Conservation (phyloP, 2,888 invertebrate species). For the Drosophila rellima region DNA sequence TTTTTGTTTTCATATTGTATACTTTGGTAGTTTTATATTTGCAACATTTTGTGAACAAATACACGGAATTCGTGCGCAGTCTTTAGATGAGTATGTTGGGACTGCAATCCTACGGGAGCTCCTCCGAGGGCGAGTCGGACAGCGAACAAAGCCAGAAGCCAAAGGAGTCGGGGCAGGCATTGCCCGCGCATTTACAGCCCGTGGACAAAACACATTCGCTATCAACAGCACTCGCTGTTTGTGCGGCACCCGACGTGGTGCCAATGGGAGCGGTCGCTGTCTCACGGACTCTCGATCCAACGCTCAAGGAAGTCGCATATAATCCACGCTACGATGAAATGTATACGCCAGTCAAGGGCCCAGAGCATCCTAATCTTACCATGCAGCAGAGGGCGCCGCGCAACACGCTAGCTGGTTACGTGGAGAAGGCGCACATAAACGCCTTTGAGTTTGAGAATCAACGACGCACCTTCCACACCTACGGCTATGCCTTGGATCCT, state of each 20-base stretch:
- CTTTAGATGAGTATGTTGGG: constrained; percentile 88
- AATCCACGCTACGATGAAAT: constrained; percentile 98
- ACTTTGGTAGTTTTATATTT: constrained; percentile 65
- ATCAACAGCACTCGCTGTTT: constrained; percentile 89
- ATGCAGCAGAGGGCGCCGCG: constrained; percentile 94
- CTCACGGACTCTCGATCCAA: constrained; percentile 91
- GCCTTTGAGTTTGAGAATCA: constrained; percentile 99
- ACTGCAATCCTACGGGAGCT: constrained; percentile 91
- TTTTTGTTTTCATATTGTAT: constrained; percentile 69
- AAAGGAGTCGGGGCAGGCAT: constrained; percentile 32
- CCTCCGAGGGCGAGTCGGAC: constrained; percentile 89
- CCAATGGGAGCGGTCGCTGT: constrained; percentile 91
- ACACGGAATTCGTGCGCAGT: constrained; percentile 63
- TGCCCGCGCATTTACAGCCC: constrained; percentile 87
- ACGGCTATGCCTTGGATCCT: constrained; percentile 98
- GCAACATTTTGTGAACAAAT: constrained; percentile 73
- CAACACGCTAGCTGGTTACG: constrained; percentile 97
- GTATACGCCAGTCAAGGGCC: constrained; percentile 96
- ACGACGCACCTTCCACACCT: constrained; percentile 96
- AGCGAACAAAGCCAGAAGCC: constrained; percentile 60
- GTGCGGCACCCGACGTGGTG: constrained; percentile 93
- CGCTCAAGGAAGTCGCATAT: constrained; percentile 92
- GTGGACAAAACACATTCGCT: constrained; percentile 87
- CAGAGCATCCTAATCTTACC: constrained; percentile 96
- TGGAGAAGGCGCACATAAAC: constrained; percentile 97